Evolutionary conservation across 2,888 invertebrate species (phyloP), one percentile per base, ranked within the genome.

Genomic region (Diarsia dahlii): DNA sequence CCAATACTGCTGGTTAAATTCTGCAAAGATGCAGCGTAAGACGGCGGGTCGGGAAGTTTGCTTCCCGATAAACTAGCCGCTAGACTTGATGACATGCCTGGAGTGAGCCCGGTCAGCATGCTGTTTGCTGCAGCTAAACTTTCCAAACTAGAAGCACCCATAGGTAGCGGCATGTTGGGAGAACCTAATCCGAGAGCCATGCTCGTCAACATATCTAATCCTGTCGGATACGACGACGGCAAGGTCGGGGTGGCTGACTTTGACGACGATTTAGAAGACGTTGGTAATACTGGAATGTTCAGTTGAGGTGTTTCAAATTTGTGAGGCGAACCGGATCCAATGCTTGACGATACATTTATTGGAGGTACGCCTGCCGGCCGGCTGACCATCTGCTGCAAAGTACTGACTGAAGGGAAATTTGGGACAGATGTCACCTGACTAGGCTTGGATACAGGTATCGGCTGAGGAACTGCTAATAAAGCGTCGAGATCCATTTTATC

Each of bases 401-500:
- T 97, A 89, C 95, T 97, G 20, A 95, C 97, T 71, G 95, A 97
- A 34, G 95, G 97, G 90, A 96, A 96, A 85, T 93, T 96, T 9
- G 96, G 92, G 73, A 95, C 94, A 4, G 95, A 92, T 46, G 96
- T 92, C 0, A 65, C 74, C 76, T 94, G 95, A 79, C 90, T 93
- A 5, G 95, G 93, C 81, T 97, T 97, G 0, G 96, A 93, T 5
- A 95, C 94, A 0, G 96, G 96, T 75, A 97, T 95, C 8, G 95
- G 95, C 88, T 97, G 97, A 56, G 97, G 97, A 62, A 97, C 97
- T 8, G 97, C 97, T 71, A 97, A 92, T 76, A 97, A 91, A 50
- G 97, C 96, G 86, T 96, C 96, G 56, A 97, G 94, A 88, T 98
- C 97, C 92, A 97, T 97, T 91, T 98, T 97, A 82, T 98, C 98